Base-by-base conservation (phyloP, 2,797 vertebrate species). In the Pogonophryne albipinna region DNA sequence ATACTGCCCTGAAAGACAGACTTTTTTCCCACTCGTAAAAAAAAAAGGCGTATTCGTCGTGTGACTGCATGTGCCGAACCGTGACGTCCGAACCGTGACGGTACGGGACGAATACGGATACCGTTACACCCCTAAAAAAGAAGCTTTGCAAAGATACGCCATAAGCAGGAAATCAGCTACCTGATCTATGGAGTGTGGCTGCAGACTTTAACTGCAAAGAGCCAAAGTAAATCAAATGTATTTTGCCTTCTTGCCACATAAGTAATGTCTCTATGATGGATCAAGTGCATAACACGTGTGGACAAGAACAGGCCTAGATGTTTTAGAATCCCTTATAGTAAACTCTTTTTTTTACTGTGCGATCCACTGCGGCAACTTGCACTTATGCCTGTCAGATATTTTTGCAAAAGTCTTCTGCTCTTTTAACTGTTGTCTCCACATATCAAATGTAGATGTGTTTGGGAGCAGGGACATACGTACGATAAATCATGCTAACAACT, bases 161-260 rank as follows among this genome's bases (percentile, higher is more conserved):
- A 4, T 31, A 66, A 53, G 50, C 16, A 42, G 62, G 50, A 53
- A 64, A 58, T 50, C 38, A 15, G 16, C 42, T 34, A 49, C 17
- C 13, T 34, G 34, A 66, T 34, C 27, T 46, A 11, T 42, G 38
- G 15, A 59, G 46, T 23, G 57, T 74, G 44, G 42, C 57, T 51
- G 66, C 66, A 57, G 60, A 23, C 73, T 70, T 14, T 49, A 49
- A 46, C 16, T 55, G 52, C 45, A 66, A 75, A 72, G 12, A n/a
- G 13, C 52, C 41, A 12, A 2, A 67, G 51, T 20, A 31, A 80
- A 61, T 61, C 3, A 10, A 27, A 27, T 42, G 34, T 47, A 2
- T 6, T 63, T 53, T 61, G 47, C 45, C 47, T 66, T 70, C 42
- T 42, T 46, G 5, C 23, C 6, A 16, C 8, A 27, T 17, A 55